These are phyloP conservation scores for Nesometra sesokonis DNA, from an alignment of 35 echinoderm and acorn worm genomes.

Conservation along the genomic window DNA sequence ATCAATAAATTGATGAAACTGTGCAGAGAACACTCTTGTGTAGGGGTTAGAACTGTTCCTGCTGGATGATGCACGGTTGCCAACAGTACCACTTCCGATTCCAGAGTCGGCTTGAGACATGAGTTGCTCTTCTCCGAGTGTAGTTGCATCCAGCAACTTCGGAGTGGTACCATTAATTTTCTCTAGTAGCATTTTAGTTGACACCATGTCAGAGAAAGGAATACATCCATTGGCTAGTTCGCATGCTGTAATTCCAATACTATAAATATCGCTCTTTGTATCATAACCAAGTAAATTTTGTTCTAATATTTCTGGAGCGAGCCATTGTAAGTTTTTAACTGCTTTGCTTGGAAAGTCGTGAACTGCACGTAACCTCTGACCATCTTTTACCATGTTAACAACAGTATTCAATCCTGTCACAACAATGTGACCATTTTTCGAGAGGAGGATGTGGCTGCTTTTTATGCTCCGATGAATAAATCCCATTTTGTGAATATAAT, in stretches of 20 bases:
- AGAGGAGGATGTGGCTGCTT: conserved; percentile 77
- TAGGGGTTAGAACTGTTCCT: conserved; percentile 72
- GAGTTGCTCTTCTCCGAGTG: conserved; percentile 23
- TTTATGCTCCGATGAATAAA: conserved; percentile 89
- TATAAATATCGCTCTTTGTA: conserved; percentile 84
- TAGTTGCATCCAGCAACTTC: conserved; percentile 73
- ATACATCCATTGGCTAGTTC: conserved; percentile 97
- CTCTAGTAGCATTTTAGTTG: conserved; percentile 97
- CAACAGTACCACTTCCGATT: conserved; percentile 49
- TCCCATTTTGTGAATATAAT: conserved; percentile 89
- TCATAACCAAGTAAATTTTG: conserved; percentile 99
- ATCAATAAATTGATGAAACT: conserved; percentile 94
- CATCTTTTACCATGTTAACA: conserved; percentile 79
- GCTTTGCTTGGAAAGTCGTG: conserved; percentile 71
- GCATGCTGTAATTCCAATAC: conserved; percentile 92
- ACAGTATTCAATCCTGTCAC: conserved; percentile 66
- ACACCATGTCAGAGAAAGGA: conserved; percentile 96
- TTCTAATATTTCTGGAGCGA: conserved; percentile 92
- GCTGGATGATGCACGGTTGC: conserved; percentile 25
- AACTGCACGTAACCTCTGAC: conserved; percentile 53
- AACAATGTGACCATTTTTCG: conserved; percentile 47
- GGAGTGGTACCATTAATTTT: conserved; percentile 91
- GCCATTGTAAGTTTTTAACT: conserved; percentile 77
- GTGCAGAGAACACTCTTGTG: conserved; percentile 65
- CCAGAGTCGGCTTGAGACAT: background rate